Evolutionary conservation across 2,797 vertebrate species (phyloP), one percentile per base, ranked within the genome.

Genomic region (Bufotes viridis): DNA sequence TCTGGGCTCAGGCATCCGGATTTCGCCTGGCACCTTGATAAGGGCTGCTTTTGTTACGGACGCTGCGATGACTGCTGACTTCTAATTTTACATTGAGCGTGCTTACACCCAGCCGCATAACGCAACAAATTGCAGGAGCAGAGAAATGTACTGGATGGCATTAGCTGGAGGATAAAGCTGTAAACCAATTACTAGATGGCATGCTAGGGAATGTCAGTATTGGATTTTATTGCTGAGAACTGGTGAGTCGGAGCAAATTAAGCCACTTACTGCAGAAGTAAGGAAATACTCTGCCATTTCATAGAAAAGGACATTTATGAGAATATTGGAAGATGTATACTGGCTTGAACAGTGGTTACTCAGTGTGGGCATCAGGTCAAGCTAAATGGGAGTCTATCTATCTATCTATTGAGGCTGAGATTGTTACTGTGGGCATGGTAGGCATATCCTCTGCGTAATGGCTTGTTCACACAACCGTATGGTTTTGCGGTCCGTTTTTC

Each of bases 181-280:
- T 81, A 81, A 81, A 63, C 80, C 60, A 65, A 65, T 81, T 81
- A 67, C 80, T 81, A 67, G 60, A 81, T 63, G 34, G 60, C 61
- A 81, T 65, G 34, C 3, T 65, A 65, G 51, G 80, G 60, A 51
- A 81, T 65, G 49, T 49, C 60, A 67, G 60, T 15, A 57, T 55
- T 24, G 49, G n/a, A 81, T 34, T 61, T 83, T 26, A 70, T 83
- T 53, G n/a, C 80, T 81, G 20, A 51, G 20, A 51, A 80, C 58
- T 65, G 80, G 61, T 67, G 61, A 81, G 80, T 81, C 61, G 51
- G 80, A 51, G 20, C 22, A 65, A 53, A 67, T 65, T 24, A 67
- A 65, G 80, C 61, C 67, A 65, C 63, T 78, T 55, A 42, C 42
- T 42, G 42, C 42, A 78, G 22, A 14, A 0, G 13, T 14, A 7